These are phyloP conservation scores for Platanista minor DNA, from an alignment of 2,113 vertebrate genomes.

Conservation along the genomic window DNA sequence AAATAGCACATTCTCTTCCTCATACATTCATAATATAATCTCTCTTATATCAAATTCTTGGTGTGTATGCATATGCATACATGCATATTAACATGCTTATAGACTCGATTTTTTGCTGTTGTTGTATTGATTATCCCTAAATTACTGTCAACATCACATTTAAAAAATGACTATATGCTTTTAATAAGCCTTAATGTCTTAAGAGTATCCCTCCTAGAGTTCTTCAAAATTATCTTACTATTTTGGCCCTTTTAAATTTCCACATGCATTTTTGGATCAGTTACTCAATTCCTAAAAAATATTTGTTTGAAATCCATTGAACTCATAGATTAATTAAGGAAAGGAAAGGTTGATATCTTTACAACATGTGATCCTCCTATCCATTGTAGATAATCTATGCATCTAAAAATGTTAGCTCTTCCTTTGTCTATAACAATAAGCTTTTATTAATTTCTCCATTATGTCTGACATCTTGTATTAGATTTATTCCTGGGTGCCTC, in stretches of 20 bases:
- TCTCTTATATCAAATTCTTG: not conserved
- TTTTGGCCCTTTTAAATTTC: not conserved
- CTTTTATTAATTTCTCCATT: not conserved
- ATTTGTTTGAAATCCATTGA: not conserved
- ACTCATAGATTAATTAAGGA: not conserved
- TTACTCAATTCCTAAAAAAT: not conserved
- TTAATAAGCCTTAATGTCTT: not conserved
- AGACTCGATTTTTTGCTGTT: not conserved
- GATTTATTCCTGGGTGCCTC: not conserved
- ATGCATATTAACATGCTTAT: not conserved
- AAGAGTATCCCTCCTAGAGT: not conserved
- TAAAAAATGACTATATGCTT: not conserved
- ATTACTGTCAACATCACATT: not conserved
- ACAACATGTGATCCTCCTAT: not conserved
- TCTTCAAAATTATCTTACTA: not conserved
- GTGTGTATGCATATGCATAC: not conserved
- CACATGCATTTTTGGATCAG: not conserved
- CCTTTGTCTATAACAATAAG: not conserved
- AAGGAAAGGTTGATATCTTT: not conserved
- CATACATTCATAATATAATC: not conserved
- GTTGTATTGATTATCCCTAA: not conserved
- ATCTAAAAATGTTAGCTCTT: not conserved
- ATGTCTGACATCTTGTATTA: not conserved
- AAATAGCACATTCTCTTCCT: not conserved
- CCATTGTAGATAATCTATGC: not conserved